These are phyloP conservation scores for Bombycilla garrulus DNA, from an alignment of 2,113 vertebrate species.

Conservation along the genomic window DNA sequence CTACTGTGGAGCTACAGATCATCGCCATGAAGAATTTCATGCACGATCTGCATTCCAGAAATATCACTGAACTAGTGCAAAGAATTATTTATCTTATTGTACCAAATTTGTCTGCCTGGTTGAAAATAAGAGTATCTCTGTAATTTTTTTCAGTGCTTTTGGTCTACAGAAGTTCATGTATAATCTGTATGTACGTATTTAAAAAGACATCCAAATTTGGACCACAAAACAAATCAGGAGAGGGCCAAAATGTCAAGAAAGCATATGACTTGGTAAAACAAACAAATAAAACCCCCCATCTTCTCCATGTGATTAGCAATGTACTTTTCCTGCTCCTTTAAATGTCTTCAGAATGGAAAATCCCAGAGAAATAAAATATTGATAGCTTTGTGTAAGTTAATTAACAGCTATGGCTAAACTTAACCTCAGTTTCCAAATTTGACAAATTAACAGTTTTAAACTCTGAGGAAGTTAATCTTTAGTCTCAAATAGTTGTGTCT, in stretches of 20 bases:
- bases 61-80: background rate
- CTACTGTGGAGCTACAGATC: background rate
- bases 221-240: background rate
- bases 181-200: background rate
- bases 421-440: constrained; percentile 64
- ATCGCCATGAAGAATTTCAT: background rate
- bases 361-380: constrained; percentile 54
- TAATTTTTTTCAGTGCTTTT: background rate
- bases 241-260: background rate
- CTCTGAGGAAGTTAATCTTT: constrained; percentile 74
- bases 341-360: constrained; percentile 48
- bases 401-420: constrained; percentile 69
- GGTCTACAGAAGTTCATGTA: background rate
- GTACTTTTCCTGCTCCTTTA: constrained; percentile 5
- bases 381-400: constrained; percentile 74
- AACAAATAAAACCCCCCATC: background rate
- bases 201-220: background rate
- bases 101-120: background rate
- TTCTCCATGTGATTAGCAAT: background rate
- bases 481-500: constrained; percentile 64
- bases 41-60: background rate
- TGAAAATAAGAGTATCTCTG: background rate
- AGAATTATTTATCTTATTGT: background rate
- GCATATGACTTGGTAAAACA: background rate
- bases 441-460: constrained; percentile 70